Conservation (phyloP, 23 tunicate species). For the Ciona savignyi region DNA sequence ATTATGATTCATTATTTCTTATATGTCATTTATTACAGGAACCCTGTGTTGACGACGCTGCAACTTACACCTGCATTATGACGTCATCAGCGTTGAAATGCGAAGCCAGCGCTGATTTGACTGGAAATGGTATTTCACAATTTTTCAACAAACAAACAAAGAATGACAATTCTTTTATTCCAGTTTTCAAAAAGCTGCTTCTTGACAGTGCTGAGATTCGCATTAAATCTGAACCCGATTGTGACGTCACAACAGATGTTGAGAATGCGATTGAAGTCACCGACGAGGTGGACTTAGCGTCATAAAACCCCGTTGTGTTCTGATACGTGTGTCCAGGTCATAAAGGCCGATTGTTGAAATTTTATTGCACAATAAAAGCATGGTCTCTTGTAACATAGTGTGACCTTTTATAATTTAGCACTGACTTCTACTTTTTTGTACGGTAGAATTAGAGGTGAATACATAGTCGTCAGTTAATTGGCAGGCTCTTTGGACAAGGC, state of each 20-base stretch:
- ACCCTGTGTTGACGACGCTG: constrained; percentile 67
- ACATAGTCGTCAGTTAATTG: too few species aligned
- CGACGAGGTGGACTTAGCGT: background rate
- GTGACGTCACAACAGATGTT: constrained; percentile 7
- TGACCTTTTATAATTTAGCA: too few species aligned
- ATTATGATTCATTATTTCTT: background rate
- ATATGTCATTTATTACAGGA: constrained; percentile 23
- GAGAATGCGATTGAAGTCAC: background rate
- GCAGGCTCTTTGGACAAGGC: too few species aligned
- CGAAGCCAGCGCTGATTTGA: constrained; percentile 73
- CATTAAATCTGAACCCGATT: background rate
- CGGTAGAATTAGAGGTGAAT: too few species aligned
- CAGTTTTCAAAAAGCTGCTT: constrained; percentile 55
- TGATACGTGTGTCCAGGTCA: too few species aligned
- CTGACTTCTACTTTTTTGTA: too few species aligned
- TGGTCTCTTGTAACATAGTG: too few species aligned
- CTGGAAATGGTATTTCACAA: constrained; percentile 65
- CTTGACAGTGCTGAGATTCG: constrained; percentile 45
- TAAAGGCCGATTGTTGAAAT: too few species aligned
- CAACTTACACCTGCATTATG: constrained; percentile 73
- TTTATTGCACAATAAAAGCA: too few species aligned
- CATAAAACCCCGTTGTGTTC: too few species aligned
- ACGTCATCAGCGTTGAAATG: constrained; percentile 12
- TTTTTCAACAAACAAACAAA: background rate
- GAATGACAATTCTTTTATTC: background rate